Evolutionary conservation across 2,113 vertebrate genomes (phyloP), one percentile per base, ranked within the genome.

Genomic region (Otocyon megalotis): DNA sequence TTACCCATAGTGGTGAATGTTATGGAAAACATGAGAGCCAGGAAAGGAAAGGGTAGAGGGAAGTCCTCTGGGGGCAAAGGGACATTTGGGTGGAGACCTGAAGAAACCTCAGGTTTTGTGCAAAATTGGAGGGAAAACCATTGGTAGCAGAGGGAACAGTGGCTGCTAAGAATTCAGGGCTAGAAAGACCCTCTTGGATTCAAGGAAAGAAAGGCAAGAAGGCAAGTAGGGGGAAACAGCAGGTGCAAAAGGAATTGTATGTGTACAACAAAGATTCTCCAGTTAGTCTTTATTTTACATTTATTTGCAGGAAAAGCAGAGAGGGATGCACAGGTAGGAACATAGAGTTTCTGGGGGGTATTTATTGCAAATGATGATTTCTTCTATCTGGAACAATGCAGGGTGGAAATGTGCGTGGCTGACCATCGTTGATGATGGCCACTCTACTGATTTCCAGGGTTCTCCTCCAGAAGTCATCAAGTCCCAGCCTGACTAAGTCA

Each of bases 391-490:
- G 69, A 88, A 69, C 28, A 14, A 54, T 1, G 15, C 0, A 8
- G n/a, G 17, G 10, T 8, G 26, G 35, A 17, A 8, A 2, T 56
- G 19, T 8, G 32, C 35, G 15, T 58, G 16, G 32, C 32, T 48
- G 62, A 43, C 24, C 37, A 3, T 9, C 1, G 8, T 19, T 13
- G 16, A 12, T 5, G 17, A 5, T 1, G 22, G 28, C 20, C 19
- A 24, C 14, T 12, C 24, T 63, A 5, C 72, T 32, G 77, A 80
- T 20, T 62, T 26, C 54, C 16, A 43, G 20, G 11, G 12, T 62
- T 71, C 24, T 87, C 53, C 7, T 35, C 58, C 54, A 82, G 43
- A 88, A 96, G 65, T 30, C 9, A 67, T 30, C 7, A 28, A 1
- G 63, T 83, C 22, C 22, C 67, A 26, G 22, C n/a, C 60, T 69